These are phyloP conservation scores for Macrobrachium nipponense DNA, from an alignment of 1,140 invertebrate genomes.

Conservation along the genomic window DNA sequence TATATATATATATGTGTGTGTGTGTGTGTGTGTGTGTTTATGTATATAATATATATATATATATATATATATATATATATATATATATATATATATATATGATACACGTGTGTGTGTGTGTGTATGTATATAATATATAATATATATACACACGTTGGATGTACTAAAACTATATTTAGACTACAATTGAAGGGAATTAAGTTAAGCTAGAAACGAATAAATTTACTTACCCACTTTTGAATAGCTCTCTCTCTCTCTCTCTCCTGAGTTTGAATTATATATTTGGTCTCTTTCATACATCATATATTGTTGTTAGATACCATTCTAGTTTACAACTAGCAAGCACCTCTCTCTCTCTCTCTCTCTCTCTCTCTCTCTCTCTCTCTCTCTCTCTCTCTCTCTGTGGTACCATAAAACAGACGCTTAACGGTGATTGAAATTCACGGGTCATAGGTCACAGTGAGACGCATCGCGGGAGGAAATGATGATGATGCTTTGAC, in stretches of 20 bases:
- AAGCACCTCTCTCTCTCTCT: slow-evolving; percentile 21
- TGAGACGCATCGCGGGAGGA: no score
- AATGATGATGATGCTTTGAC: no score
- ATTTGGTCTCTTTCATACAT: no score
- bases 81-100: slow-evolving; percentile 31
- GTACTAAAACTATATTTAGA: background rate
- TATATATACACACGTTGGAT: no score
- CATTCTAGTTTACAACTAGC: no score
- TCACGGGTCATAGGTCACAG: no score
- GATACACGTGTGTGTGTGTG: no score
- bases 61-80: slow-evolving; percentile 27
- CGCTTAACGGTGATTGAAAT: background rate
- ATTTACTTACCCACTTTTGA: background rate
- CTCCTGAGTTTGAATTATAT: no score
- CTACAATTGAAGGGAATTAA: background rate
- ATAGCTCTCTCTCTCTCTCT: slow-evolving; percentile 1
- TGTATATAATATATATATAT: slow-evolving; percentile 22
- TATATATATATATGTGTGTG: slow-evolving; percentile 1
- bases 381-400: slow-evolving; percentile 33
- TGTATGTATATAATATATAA: slow-evolving; percentile 22
- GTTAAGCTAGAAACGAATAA: background rate
- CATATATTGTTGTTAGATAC: no score
- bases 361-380: slow-evolving; percentile 32
- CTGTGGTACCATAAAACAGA: background rate
- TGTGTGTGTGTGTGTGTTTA: background rate